Percentiles rank a stretch among this genome's conserved stretches.
phyloP scores from a whole-genome alignment of 2,797 vertebrate species.

The Rhinogobio ventralis region DNA sequence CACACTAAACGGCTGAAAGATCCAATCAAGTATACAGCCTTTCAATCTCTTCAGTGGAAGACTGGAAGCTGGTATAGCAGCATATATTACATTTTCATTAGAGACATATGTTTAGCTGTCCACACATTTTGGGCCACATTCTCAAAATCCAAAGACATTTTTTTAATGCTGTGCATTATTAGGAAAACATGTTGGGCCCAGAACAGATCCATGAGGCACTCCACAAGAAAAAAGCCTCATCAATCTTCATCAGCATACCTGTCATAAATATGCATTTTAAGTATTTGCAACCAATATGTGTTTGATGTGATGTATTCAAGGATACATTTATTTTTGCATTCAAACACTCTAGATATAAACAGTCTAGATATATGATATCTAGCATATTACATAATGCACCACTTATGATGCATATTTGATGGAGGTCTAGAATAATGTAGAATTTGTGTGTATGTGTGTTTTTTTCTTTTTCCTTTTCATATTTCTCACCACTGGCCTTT shows the following conservation, averaged over 20 bases:
- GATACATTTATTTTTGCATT: conserved; percentile 42
- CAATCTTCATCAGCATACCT: neutral
- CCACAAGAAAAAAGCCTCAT: neutral
- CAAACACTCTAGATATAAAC: conserved; percentile 40
- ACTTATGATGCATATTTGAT: conserved; percentile 52
- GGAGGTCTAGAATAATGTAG: neutral
- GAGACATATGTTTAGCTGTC: neutral
- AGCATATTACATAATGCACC: conserved; percentile 57
- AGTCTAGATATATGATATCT: conserved; percentile 46
- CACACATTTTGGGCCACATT: neutral
- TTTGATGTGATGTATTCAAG: conserved; percentile 45
- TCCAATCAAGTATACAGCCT: neutral
- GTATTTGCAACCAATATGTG: conserved; percentile 17
- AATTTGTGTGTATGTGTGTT: neutral
- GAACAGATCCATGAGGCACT: conserved; percentile 14
- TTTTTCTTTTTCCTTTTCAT: neutral
- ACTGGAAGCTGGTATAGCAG: neutral
- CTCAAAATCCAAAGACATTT: too few species aligned
- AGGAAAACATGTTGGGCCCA: neutral
- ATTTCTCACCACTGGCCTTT: conserved; percentile 34
- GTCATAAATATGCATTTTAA: conserved; percentile 51
- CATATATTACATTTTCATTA: neutral
- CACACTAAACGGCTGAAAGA: neutral
- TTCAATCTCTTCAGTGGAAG: neutral
- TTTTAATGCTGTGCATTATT: neutral